Conservation (phyloP, 1,140 invertebrate genomes). For the Galleria mellonella region DNA sequence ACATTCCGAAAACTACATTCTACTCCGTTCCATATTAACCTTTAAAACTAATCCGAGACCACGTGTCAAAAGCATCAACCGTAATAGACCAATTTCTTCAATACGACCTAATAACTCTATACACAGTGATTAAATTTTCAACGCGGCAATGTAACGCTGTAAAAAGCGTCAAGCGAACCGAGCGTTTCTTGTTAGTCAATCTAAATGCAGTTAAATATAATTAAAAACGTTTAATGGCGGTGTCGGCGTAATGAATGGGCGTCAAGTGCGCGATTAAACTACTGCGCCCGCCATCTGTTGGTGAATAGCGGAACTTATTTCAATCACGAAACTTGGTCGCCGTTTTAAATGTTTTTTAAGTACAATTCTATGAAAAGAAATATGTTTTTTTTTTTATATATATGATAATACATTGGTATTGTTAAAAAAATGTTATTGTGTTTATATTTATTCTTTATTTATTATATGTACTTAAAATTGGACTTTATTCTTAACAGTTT, state of each 20-base stretch:
- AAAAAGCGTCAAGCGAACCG: slow-evolving; percentile 4
- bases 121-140: slow-evolving; percentile 1
- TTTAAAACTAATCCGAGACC: neutral
- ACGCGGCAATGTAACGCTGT: slow-evolving; percentile 11
- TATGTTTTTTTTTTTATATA: too few species aligned
- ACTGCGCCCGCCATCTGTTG: slow-evolving; percentile 36
- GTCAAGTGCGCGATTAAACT: too few species aligned
- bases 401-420: too few species aligned
- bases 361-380: too few species aligned
- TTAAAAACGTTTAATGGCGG: slow-evolving; percentile 27
- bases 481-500: too few species aligned
- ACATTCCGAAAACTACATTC: too few species aligned
- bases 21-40: too few species aligned
- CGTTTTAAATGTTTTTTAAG: too few species aligned
- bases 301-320: slow-evolving; percentile 27
- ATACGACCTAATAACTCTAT: slow-evolving; percentile 5
- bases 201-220: slow-evolving; percentile 40
- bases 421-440: too few species aligned
- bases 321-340: too few species aligned
- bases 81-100: slow-evolving; percentile 18
- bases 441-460: too few species aligned
- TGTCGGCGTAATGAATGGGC: neutral
- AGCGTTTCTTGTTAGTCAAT: slow-evolving; percentile 30
- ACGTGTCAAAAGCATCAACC: neutral
- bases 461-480: too few species aligned